These are phyloP conservation scores for Drosophila nigritarsus DNA, from an alignment of 2,888 invertebrate genomes.

Conservation along the genomic window DNA sequence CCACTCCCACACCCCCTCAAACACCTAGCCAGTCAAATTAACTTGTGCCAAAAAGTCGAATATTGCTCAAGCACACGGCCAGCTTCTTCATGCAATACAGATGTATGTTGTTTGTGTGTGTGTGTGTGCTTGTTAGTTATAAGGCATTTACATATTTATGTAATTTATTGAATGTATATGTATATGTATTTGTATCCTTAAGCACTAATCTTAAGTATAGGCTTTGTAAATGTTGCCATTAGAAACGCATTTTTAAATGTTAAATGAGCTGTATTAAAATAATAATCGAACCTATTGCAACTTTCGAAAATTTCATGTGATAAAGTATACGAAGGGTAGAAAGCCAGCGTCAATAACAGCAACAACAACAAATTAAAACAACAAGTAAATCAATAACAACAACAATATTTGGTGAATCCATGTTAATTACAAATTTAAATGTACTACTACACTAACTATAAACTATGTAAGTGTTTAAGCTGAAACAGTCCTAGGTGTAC, in stretches of 20 bases:
- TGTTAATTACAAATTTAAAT: conserved; percentile 71
- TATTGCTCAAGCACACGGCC: conserved; percentile 72
- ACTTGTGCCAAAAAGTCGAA: conserved; percentile 83
- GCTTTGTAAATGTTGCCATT: conserved; percentile 80
- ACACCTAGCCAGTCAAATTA: conserved; percentile 74
- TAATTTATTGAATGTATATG: conserved; percentile 63
- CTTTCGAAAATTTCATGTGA: conserved; percentile 79
- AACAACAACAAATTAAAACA: conserved; percentile 20
- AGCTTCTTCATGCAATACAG: conserved; percentile 28
- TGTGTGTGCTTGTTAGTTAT: conserved; percentile 57
- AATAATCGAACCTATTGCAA: conserved; percentile 57
- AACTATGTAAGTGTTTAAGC: conserved; percentile 38
- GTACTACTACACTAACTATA: conserved; percentile 60
- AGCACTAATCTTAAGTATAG: conserved; percentile 65
- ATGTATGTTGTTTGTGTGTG: conserved; percentile 7
- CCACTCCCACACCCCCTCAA: neutral
- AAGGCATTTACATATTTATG: conserved; percentile 58
- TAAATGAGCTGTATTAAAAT: conserved; percentile 50
- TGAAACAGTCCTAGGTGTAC: conserved; percentile 62
- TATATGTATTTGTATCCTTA: conserved; percentile 45
- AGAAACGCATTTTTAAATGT: conserved; percentile 75
- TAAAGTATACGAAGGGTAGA: conserved; percentile 70
- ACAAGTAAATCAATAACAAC: conserved; percentile 11
- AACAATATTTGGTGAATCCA: conserved; percentile 50
- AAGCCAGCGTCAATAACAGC: conserved; percentile 26